These are phyloP conservation scores for Mirza zaza DNA, from an alignment of 2,113 vertebrate genomes.

Conservation along the genomic window DNA sequence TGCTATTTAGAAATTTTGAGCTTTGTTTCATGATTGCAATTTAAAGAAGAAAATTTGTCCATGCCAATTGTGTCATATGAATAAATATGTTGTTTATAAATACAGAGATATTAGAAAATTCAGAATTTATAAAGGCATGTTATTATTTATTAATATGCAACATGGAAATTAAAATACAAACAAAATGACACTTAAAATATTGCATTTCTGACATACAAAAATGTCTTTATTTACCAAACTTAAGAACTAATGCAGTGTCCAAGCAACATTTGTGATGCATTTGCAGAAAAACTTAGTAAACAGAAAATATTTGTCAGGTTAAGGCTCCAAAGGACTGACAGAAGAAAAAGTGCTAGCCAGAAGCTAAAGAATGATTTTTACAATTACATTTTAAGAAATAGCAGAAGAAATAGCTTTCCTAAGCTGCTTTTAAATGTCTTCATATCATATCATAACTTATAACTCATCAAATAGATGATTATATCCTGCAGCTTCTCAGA, in stretches of 20 bases:
- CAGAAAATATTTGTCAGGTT: slow-evolving; percentile 21
- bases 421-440: slow-evolving; percentile 22
- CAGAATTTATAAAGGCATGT: neutral
- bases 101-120: neutral
- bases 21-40: neutral
- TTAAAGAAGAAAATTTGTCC: neutral
- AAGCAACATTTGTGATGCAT: slow-evolving; percentile 35
- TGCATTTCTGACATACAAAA: slow-evolving; percentile 29
- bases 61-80: neutral
- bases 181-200: neutral
- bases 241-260: slow-evolving; percentile 57
- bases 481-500: neutral
- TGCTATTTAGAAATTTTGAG: neutral
- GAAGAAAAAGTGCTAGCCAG: neutral
- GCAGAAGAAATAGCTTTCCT: neutral
- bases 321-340: neutral
- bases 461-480: neutral
- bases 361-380: slow-evolving; percentile 15
- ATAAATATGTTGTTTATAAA: neutral
- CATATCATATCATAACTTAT: neutral
- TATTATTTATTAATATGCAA: neutral
- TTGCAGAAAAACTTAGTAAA: slow-evolving; percentile 50
- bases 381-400: slow-evolving; percentile 26
- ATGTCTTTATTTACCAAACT: slow-evolving; percentile 16
- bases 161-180: neutral